A percentile compares a stretch with the other conserved stretches of the same genome.
phyloP scores from a whole-genome alignment of 2,797 vertebrate genomes.

The Dryobates pubescens region DNA sequence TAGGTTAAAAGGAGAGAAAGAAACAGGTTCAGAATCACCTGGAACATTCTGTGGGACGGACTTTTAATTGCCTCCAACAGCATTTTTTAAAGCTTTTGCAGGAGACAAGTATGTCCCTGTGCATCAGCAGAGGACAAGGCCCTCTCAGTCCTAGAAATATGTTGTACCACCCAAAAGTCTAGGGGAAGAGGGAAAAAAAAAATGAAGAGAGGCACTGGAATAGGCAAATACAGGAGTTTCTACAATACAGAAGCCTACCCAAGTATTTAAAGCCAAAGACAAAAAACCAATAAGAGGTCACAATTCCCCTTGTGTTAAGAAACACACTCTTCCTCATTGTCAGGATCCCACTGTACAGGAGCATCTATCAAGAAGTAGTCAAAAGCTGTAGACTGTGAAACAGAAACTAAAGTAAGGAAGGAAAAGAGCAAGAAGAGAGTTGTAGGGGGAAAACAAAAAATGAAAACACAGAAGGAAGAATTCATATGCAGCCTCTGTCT shows the following conservation, averaged over 20 bases:
- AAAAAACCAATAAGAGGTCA: no score
- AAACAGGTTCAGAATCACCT: neutral
- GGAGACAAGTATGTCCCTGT: neutral
- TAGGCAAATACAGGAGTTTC: neutral
- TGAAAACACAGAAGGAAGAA: neutral
- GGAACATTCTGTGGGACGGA: neutral
- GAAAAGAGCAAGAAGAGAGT: neutral
- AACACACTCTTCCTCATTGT: neutral
- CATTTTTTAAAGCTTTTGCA: neutral
- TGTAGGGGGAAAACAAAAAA: neutral
- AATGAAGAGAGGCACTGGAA: neutral
- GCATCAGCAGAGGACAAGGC: neutral
- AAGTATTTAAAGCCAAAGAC: neutral
- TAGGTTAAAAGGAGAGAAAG: neutral
- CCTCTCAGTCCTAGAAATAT: neutral
- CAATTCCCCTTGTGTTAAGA: neutral
- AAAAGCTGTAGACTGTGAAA: neutral
- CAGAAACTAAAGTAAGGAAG: neutral
- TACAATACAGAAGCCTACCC: neutral
- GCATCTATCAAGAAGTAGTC: neutral
- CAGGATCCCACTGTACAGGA: neutral
- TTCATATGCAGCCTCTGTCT: neutral
- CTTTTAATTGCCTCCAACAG: neutral
- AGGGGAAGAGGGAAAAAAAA: no score
- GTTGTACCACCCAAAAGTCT: rapidly evolving